Evolutionary conservation across 2,797 vertebrate genomes (phyloP).

Genomic region (Danio tinwini): DNA sequence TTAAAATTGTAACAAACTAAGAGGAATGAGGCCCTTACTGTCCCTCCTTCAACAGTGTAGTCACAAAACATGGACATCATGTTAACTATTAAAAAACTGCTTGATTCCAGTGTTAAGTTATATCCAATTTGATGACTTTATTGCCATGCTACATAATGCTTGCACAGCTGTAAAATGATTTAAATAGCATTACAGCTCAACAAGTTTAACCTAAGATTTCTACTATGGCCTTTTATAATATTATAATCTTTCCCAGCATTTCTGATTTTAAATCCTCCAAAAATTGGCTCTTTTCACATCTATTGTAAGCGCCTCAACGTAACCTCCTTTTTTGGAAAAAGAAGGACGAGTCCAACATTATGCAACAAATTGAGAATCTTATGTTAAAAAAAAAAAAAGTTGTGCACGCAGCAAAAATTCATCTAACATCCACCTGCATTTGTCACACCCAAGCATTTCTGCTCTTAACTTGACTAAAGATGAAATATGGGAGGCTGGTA

Average conservation of each 20-base stretch:
- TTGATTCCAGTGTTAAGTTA: not conserved
- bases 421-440: constrained; percentile 74
- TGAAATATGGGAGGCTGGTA: constrained; percentile 72
- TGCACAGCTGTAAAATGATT: not conserved
- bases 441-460: constrained; percentile 76
- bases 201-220: not conserved
- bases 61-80: not conserved
- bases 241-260: not conserved
- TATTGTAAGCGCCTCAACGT: not conserved
- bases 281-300: not conserved
- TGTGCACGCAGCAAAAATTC: constrained; percentile 67
- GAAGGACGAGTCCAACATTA: constrained; percentile 50
- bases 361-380: constrained; percentile 73
- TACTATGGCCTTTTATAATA: not conserved
- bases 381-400: constrained; percentile 66
- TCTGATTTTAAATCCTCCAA: not conserved
- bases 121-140: not conserved
- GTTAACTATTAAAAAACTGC: too few species aligned
- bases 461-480: constrained; percentile 74
- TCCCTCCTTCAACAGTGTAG: not conserved
- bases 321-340: not conserved
- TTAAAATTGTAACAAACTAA: not conserved
- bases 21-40: too few species aligned
- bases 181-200: not conserved
- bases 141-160: not conserved